Base-by-base conservation (phyloP, 2,113 vertebrate genomes). In the Elephantulus edwardii region DNA sequence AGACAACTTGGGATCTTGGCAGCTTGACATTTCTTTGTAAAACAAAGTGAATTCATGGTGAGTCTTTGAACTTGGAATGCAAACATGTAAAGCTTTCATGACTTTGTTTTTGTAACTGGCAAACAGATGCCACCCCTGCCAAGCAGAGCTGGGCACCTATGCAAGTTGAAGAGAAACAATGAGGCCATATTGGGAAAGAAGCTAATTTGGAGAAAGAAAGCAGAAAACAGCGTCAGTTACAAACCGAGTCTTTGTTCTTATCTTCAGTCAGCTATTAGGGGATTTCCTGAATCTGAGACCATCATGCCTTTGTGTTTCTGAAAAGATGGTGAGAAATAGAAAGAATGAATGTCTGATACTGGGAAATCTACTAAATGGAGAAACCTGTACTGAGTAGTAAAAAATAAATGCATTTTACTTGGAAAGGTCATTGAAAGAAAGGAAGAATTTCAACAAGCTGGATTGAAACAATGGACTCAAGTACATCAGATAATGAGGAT, bases 71-170 rank as follows among this genome's bases (percentile, higher is more conserved):
- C 46, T 91, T 95, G 46, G 83, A 86, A 87, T 88, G 79, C 88
- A 96, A 96, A 96, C 93, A 95, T 33, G 76, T 77, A 74, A 91
- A 89, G 38, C 83, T 56, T 78, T 93, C 90, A 48, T 14, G 66
- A 42, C 35, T 95, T 95, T 96, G 76, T 86, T 56, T 95, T 94
- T 90, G 75, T 95, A 95, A 91, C 56, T 4, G 92, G 95, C 35
- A 91, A 89, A 54, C 81, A 79, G 79, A 33, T 50, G 80, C 62
- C 91, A 66, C 71, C 93, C 75, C 52, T 79, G 79, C 11, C 90
- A 48, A 82, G 89, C 60, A 78, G 85, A 70, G 75, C 54, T 83
- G 68, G 82, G 78, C 93, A 85, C 62, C 30, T 68, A 79, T 81
- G 77, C 82, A 95, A 91, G 35, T 44, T 52, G 40, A 80, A 91